Percentiles rank a stretch among this genome's conserved stretches.
These are phyloP conservation scores for Pyrgus malvae DNA, from an alignment of 2,888 invertebrate species.

Conservation along the genomic window DNA sequence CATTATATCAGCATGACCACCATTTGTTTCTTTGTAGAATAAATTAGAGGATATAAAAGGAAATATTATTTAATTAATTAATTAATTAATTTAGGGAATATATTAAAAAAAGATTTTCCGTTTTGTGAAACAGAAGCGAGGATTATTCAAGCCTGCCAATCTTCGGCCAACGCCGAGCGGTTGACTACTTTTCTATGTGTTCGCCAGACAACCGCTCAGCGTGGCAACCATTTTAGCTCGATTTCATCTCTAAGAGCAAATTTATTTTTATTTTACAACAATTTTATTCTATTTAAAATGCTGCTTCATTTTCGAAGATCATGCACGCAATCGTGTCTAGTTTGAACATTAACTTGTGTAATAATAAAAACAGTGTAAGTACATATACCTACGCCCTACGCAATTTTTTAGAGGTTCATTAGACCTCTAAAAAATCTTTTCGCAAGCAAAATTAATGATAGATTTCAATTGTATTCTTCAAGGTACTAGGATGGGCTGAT, in stretches of 20 bases:
- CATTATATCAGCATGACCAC: too few relatives aligned
- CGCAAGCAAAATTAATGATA: slow-evolving; percentile 20
- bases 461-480: slow-evolving; percentile 20
- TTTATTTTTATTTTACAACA: slow-evolving; percentile 41
- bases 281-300: slow-evolving; percentile 26
- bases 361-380: not conserved
- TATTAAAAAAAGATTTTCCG: not conserved
- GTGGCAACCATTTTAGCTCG: slow-evolving; percentile 78
- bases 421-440: slow-evolving; percentile 10
- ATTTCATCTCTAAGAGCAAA: slow-evolving; percentile 72
- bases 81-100: too few relatives aligned
- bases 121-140: not conserved
- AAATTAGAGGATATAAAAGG: too few relatives aligned
- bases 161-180: slow-evolving; percentile 65
- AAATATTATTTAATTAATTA: too few relatives aligned
- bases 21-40: too few relatives aligned
- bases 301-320: not conserved
- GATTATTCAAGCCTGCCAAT: slow-evolving; percentile 57
- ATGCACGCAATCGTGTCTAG: not conserved
- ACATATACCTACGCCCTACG: not conserved
- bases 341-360: not conserved
- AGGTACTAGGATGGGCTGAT: slow-evolving; percentile 50
- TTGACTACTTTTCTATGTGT: slow-evolving; percentile 63
- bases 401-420: too few relatives aligned
- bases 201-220: slow-evolving; percentile 69